Evolutionary conservation across 2,797 vertebrate species (phyloP).

Genomic region (Acipenser ruthenus): DNA sequence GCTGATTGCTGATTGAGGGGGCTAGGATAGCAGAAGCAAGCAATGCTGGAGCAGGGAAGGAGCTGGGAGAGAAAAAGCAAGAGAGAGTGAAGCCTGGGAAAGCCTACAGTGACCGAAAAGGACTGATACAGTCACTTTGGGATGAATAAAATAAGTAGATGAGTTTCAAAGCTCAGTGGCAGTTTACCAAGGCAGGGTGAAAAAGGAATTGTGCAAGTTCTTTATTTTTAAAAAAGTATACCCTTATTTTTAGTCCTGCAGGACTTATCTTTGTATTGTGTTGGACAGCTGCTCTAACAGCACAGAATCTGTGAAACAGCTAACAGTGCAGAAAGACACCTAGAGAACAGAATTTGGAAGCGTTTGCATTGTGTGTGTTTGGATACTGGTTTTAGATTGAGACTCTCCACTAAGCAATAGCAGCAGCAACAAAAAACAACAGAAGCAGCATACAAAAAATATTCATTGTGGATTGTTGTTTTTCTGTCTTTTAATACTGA

Average conservation of each 20-base stretch:
- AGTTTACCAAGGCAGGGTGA: not conserved
- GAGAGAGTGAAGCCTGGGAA: conserved; percentile 17
- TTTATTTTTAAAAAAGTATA: not conserved
- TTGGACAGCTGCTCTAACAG: not conserved
- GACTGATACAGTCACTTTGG: conserved; percentile 37
- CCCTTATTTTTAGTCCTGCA: no score
- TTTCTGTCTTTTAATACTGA: conserved; percentile 57
- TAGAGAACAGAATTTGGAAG: not conserved
- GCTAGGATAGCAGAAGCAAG: conserved; percentile 17
- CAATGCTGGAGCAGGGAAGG: conserved; percentile 29
- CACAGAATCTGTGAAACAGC: not conserved
- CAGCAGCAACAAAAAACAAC: no score
- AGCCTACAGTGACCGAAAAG: conserved; percentile 36
- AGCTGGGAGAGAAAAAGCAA: conserved; percentile 27
- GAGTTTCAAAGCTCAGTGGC: conserved; percentile 26
- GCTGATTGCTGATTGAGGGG: conserved; percentile 47
- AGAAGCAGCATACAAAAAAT: no score
- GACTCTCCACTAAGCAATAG: no score
- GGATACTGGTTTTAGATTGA: conserved; percentile 4
- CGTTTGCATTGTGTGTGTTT: conserved; percentile 23
- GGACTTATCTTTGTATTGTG: not conserved
- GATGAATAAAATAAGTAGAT: conserved; percentile 39
- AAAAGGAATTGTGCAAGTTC: not conserved
- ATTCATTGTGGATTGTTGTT: conserved; percentile 25
- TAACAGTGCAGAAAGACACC: conserved; percentile 34